Evolutionary conservation across 2,797 vertebrate genomes (phyloP).

Genomic region (Pampus argenteus): DNA sequence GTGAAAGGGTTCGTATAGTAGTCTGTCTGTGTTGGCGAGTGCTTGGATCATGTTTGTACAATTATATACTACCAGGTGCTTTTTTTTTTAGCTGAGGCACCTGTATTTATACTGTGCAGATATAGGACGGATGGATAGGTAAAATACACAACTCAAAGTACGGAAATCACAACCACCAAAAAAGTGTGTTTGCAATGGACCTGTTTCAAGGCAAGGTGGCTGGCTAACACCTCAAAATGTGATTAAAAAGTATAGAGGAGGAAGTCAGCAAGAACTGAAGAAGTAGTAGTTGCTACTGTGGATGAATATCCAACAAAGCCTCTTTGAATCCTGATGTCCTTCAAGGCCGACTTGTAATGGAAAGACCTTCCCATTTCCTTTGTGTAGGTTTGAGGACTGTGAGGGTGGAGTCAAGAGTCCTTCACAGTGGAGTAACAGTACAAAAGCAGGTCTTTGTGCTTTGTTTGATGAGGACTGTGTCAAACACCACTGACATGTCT

Average conservation of each 20-base stretch:
- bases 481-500: conserved; percentile 57
- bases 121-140: conserved; percentile 38
- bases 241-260: conserved; percentile 56
- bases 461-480: conserved; percentile 73
- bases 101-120: conserved; percentile 60
- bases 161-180: conserved; percentile 60
- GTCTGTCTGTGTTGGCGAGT: conserved; percentile 52
- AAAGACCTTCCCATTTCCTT: conserved; percentile 61
- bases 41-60: conserved; percentile 52
- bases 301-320: conserved; percentile 59
- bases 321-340: conserved; percentile 60
- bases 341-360: conserved; percentile 47
- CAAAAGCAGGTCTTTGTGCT: conserved; percentile 86
- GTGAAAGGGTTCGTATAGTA: conserved; percentile 55
- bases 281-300: conserved; percentile 64
- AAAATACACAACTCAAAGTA: conserved; percentile 39
- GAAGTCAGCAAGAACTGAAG: conserved; percentile 51
- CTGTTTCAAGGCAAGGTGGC: conserved; percentile 78
- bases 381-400: conserved; percentile 53
- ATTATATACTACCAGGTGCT: conserved; percentile 39
- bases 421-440: conserved; percentile 85
- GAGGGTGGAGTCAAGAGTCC: conserved; percentile 75
- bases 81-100: conserved; percentile 44
- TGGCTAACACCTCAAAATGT: conserved; percentile 67
- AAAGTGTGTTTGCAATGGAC: conserved; percentile 72